Evolutionary conservation across 2,888 invertebrate species (phyloP), one percentile per base, ranked within the genome.

Genomic region (Sacculina carcini): DNA sequence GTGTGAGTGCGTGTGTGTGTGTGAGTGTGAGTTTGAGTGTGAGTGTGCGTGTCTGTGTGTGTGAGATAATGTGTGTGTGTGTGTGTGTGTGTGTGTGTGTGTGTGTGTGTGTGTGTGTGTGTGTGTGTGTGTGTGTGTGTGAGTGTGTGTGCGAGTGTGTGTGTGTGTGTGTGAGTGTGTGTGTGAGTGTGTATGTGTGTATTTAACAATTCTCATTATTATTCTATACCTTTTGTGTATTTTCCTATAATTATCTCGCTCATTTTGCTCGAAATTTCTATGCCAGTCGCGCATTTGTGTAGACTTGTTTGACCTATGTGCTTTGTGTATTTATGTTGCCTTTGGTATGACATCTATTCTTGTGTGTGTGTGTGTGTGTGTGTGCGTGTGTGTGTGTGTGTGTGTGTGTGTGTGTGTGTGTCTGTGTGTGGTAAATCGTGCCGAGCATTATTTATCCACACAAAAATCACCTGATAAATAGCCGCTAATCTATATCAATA

Each of bases 81-180:
- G 19, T 48, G 32, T 31, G 12, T 48, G 32, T 48, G 12, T 29
- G 19, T 48, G 12, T 31, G 32, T 48, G 9, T 48, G 32, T 31
- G n/a, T 31, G n/a, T 5, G 19, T 48, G 32, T 29, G 32, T 48
- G 32, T 31, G 32, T 48, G 32, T 48, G 32, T 31, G 32, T 48
- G 32, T 48, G 32, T 48, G 32, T 48, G 32, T 48, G 32, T 48
- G 32, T 48, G 32, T 48, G 32, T 48, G 32, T 48, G 6, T 47
- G 28, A n/a, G n/a, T n/a, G n/a, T n/a, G n/a, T n/a, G n/a, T n/a
- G n/a, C n/a, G n/a, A n/a, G n/a, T n/a, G n/a, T 47, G 23, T 47
- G 28, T 47, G 28, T 47, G 28, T 47, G 28, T 47, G 28, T 47
- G 32, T 48, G 31, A 32, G 31, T 48, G 32, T 29, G 19, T 48